Evolutionary conservation across 1,140 invertebrate species (phyloP), one percentile per base, ranked within the genome.

Genomic region (Sogatella furcifera): DNA sequence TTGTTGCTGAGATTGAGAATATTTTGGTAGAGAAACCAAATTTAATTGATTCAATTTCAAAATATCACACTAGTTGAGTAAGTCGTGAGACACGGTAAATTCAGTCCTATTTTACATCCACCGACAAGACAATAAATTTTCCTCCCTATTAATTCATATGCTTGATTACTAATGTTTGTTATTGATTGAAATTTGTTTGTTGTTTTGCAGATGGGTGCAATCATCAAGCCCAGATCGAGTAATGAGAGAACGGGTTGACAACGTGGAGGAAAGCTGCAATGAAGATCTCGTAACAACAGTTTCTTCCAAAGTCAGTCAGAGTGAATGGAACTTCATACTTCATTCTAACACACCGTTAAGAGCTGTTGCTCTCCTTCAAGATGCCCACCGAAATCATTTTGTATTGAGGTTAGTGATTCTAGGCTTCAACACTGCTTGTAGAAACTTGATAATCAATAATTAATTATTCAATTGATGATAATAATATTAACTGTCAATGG

Each of bases 351-450:
- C 58, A 31, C 52, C 60, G 17, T 68, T 85, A 0, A 78, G 78
- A 66, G 81, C 83, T 31, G 77, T 90, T 19, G 84, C 84, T 3
- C 72, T 92, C 2, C 72, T 89, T 0, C 80, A 88, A 66, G 86
- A 90, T 66, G 79, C 80, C 3, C 80, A 88, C 71, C 75, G 84
- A 28, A 81, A 82, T 59, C 84, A 91, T 71, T 92, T 90, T 73
- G 72, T 75, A 14, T 72, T 90, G 5, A 80, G 78, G 60, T 78
- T 28, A 28, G 24, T 28, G 24, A 2, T 28, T 28, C 6, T 6
- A 28, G 24, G 24, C 24, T 28, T 6, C 24, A 28, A 4, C 6
- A 28, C 6, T 28, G 24, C 24, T 28, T 4, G 2, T 4, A 2
- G 24, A 28, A 28, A 4, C 6, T 28, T 28, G 2, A 2, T 28